phyloP scores from a whole-genome alignment of 2,113 vertebrate genomes.

The Eclectus roratus region DNA sequence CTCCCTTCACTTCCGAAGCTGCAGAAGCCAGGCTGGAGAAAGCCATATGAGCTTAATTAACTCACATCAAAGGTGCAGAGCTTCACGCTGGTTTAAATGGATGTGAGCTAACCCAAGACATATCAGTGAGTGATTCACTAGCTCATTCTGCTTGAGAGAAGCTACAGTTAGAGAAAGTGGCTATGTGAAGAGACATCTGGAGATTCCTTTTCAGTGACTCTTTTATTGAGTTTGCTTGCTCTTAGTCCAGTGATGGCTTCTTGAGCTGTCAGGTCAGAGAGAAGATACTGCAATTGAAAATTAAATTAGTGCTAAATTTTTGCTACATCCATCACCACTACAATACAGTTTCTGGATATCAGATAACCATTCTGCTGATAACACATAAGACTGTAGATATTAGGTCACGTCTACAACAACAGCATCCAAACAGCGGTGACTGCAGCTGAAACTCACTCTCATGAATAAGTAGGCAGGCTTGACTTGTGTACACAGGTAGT shows the following conservation, averaged over 20 bases:
- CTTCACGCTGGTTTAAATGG: constrained; percentile 52
- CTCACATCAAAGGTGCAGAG: constrained; percentile 68
- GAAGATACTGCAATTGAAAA: neutral
- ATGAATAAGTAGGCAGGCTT: neutral
- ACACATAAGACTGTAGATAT: neutral
- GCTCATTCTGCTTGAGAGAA: constrained; percentile 15
- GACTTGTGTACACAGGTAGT: neutral
- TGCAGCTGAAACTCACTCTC: neutral
- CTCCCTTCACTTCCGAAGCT: constrained; percentile 19
- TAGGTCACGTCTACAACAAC: neutral
- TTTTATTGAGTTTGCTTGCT: neutral
- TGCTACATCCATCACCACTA: neutral
- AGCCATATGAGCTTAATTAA: constrained; percentile 66
- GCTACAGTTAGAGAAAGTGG: neutral
- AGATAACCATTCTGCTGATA: neutral
- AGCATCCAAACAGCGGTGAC: neutral
- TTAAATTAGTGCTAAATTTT: neutral
- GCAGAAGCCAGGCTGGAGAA: constrained; percentile 31
- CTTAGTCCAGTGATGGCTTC: neutral
- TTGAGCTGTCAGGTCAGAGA: neutral
- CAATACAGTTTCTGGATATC: neutral
- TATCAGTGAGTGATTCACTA: neutral
- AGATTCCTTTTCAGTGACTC: neutral
- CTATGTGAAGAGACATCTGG: neutral
- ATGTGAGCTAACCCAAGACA: constrained; percentile 44